Percentiles rank a stretch among this genome's conserved stretches.
Evolutionary conservation across 2,888 invertebrate species (phyloP).

Genomic region (Yponomeuta plumbellus): DNA sequence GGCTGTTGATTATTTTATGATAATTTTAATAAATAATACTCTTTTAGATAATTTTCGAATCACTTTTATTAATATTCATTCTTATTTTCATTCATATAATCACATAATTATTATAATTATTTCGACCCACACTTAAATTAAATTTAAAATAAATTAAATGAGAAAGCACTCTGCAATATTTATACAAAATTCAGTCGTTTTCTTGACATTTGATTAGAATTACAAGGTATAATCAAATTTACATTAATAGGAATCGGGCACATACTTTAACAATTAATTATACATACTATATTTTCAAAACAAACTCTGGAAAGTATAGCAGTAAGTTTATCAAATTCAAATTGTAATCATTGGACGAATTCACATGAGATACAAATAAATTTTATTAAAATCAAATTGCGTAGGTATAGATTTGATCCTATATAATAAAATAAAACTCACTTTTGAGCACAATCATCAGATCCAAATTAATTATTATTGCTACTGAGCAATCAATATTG

Average conservation of each 20-base stretch:
- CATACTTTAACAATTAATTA: conserved; percentile 50
- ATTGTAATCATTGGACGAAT: conserved; percentile 6
- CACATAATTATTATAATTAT: conserved; percentile 71
- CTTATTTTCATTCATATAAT: conserved; percentile 68
- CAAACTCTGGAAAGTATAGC: neutral
- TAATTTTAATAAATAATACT: conserved; percentile 25
- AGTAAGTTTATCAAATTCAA: conserved; percentile 1
- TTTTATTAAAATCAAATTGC: conserved; percentile 47
- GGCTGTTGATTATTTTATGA: neutral
- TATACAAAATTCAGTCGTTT: conserved; percentile 73
- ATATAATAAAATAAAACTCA: conserved; percentile 53
- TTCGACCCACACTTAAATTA: conserved; percentile 72
- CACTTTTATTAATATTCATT: conserved; percentile 69
- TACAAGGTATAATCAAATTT: conserved; percentile 68
- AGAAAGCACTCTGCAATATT: conserved; percentile 70
- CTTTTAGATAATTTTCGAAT: conserved; percentile 45
- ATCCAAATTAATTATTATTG: conserved; percentile 47
- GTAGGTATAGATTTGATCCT: conserved; percentile 45
- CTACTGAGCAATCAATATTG: conserved; percentile 62
- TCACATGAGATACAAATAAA: conserved; percentile 7
- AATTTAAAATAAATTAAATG: conserved; percentile 71
- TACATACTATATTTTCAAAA: conserved; percentile 36
- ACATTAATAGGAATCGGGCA: conserved; percentile 76
- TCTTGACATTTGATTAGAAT: conserved; percentile 70
- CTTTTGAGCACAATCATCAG: conserved; percentile 67